These are phyloP conservation scores for Drosophila pegasa DNA, from an alignment of 2,888 invertebrate species.

Conservation along the genomic window DNA sequence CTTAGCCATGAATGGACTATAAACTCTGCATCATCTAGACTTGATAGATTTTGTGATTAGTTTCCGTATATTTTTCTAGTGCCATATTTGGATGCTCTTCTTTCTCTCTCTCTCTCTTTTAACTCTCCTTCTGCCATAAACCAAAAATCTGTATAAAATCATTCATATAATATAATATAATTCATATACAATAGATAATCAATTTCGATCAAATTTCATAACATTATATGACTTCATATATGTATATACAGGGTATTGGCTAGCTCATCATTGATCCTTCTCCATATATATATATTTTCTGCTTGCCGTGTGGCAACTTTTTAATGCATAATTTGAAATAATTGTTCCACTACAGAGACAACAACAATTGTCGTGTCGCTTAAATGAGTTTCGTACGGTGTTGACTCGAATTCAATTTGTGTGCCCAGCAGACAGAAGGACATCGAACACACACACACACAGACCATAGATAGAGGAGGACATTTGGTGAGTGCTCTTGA, in stretches of 20 bases:
- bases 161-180: too few relatives aligned
- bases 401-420: conserved; percentile 59
- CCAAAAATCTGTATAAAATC: too few relatives aligned
- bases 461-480: neutral
- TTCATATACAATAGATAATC: too few relatives aligned
- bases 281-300: neutral
- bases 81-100: too few relatives aligned
- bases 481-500: conserved; percentile 1
- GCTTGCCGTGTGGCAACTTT: conserved; percentile 28
- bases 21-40: too few relatives aligned
- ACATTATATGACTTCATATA: too few relatives aligned
- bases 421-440: conserved; percentile 45
- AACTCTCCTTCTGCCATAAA: too few relatives aligned
- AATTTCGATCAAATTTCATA: too few relatives aligned
- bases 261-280: neutral
- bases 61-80: too few relatives aligned
- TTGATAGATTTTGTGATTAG: too few relatives aligned
- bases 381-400: conserved; percentile 59
- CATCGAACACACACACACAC: conserved; percentile 15
- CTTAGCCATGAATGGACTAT: neutral
- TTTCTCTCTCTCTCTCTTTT: too few relatives aligned
- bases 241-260: neutral
- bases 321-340: conserved; percentile 61
- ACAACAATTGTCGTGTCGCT: conserved; percentile 62
- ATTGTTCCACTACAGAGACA: conserved; percentile 46